A percentile compares a stretch with the other conserved stretches of the same genome.
Conservation (phyloP, 2,113 vertebrate genomes). For the Equus quagga region DNA sequence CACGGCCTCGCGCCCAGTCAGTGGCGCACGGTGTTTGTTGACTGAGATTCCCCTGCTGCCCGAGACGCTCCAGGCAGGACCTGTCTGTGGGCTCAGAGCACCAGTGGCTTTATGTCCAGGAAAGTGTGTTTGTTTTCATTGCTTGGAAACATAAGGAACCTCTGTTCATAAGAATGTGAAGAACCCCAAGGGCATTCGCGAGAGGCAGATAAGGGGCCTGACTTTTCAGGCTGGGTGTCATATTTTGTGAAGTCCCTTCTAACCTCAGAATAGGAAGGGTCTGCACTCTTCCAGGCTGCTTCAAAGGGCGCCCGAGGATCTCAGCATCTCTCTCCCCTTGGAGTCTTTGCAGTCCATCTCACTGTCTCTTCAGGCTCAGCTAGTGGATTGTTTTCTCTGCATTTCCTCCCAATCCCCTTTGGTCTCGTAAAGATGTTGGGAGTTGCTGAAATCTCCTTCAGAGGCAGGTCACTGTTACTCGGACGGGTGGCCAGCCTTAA, state of each 20-base stretch:
- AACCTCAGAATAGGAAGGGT: not conserved
- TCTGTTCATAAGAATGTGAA: not conserved
- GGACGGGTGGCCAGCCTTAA: slow-evolving; percentile 49
- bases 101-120: not conserved
- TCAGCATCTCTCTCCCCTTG: not conserved
- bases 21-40: not conserved
- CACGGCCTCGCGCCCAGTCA: not conserved
- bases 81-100: not conserved
- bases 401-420: not conserved
- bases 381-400: not conserved
- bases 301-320: not conserved
- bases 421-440: not conserved
- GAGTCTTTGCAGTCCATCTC: not conserved
- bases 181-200: not conserved
- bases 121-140: not conserved
- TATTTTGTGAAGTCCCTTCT: slow-evolving; percentile 28
- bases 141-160: not conserved
- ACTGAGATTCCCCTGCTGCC: too few relatives aligned
- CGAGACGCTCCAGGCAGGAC: not conserved
- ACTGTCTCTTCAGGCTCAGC: not conserved
- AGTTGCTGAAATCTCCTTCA: slow-evolving; percentile 34
- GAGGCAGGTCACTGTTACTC: slow-evolving; percentile 42
- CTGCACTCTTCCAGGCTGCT: not conserved
- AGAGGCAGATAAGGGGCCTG: not conserved
- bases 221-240: not conserved